Evolutionary conservation across 2,888 invertebrate species (phyloP).

Genomic region (Pilophorus perplexus): DNA sequence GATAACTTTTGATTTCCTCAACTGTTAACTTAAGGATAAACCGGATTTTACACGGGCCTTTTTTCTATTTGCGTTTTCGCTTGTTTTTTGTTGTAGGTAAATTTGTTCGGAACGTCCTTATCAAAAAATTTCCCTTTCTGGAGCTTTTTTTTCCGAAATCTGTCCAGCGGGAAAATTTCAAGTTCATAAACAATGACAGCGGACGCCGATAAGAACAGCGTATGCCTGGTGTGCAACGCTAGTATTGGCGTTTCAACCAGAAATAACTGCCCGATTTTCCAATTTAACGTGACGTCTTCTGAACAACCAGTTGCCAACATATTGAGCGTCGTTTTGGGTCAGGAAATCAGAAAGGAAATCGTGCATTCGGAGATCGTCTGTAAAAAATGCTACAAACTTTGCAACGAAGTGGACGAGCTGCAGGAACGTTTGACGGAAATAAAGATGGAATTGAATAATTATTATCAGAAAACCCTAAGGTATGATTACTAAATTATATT

Average conservation of each 20-base stretch:
- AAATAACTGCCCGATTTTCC: constrained; percentile 59
- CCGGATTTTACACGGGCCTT: neutral
- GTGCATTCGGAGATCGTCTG: constrained; percentile 59
- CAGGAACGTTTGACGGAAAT: constrained; percentile 55
- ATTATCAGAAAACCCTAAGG: constrained; percentile 55
- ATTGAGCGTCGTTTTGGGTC: constrained; percentile 56
- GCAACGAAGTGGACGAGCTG: constrained; percentile 57
- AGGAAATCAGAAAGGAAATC: constrained; percentile 56
- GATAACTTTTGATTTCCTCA: too few species aligned
- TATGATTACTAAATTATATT: constrained; percentile 21
- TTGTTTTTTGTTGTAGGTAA: constrained; percentile 38
- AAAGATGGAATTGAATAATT: constrained; percentile 57
- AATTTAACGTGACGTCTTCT: constrained; percentile 51
- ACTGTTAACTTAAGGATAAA: too few species aligned
- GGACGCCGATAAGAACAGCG: constrained; percentile 43
- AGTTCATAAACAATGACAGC: constrained; percentile 38
- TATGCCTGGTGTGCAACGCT: constrained; percentile 64
- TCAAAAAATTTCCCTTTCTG: constrained; percentile 31
- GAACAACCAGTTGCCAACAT: constrained; percentile 53
- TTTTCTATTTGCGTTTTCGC: neutral
- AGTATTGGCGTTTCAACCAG: constrained; percentile 57
- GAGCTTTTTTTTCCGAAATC: neutral
- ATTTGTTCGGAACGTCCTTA: constrained; percentile 22
- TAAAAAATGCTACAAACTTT: constrained; percentile 64
- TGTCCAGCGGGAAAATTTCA: neutral